These are phyloP conservation scores for Papilio polyxenes DNA, from an alignment of 1,140 invertebrate species.

Conservation along the genomic window DNA sequence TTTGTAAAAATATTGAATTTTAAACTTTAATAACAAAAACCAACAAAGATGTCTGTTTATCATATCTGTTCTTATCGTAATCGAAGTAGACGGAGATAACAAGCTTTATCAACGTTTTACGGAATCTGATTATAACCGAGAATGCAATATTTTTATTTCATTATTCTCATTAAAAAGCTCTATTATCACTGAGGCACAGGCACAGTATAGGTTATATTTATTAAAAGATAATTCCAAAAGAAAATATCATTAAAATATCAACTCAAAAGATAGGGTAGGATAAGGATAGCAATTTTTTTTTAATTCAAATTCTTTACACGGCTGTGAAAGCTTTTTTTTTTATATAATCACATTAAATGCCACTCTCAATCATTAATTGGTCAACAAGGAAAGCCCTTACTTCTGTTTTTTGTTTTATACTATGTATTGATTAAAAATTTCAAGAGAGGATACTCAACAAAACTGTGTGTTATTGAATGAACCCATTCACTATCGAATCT, in stretches of 20 bases:
- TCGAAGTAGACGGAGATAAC: neutral
- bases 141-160: neutral
- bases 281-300: no score
- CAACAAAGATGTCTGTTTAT: neutral
- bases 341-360: no score
- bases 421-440: neutral
- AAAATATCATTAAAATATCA: neutral
- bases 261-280: no score
- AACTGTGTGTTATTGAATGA: neutral
- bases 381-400: no score
- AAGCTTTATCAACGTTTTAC: neutral
- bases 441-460: neutral
- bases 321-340: no score
- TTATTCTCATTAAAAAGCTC: no score
- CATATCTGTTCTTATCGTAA: neutral
- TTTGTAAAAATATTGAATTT: neutral
- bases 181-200: no score
- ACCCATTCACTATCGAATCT: neutral
- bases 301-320: no score
- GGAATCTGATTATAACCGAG: neutral
- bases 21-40: neutral
- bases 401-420: no score
- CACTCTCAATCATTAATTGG: no score
- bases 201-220: no score
- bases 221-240: neutral